phyloP scores from a whole-genome alignment of 2,113 vertebrate genomes.

The Empidonax alnorum region DNA sequence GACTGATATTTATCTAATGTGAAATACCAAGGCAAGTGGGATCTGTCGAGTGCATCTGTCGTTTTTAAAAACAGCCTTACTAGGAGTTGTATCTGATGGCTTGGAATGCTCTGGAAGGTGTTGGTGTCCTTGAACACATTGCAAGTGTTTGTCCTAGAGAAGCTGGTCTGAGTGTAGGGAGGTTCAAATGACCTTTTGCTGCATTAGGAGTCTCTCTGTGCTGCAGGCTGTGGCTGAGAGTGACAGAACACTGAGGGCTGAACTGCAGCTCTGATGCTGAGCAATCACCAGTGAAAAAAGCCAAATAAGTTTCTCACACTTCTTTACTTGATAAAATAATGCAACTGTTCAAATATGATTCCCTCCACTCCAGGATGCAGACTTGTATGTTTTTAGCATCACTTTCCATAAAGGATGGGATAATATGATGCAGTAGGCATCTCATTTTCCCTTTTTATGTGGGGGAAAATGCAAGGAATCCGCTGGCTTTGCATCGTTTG shows the following conservation, averaged over 20 bases:
- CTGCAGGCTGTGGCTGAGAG: neutral
- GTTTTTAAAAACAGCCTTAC: neutral
- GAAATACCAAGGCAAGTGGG: neutral
- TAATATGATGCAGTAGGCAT: neutral
- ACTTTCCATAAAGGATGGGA: neutral
- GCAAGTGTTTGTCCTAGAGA: neutral
- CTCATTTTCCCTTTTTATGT: neutral
- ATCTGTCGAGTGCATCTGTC: neutral
- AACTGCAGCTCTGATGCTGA: neutral
- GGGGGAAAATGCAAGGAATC: neutral
- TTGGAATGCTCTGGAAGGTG: neutral
- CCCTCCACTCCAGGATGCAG: neutral
- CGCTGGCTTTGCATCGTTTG: neutral
- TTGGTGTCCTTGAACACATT: neutral
- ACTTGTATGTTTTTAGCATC: neutral
- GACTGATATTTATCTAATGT: neutral
- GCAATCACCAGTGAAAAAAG: neutral
- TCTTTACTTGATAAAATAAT: neutral
- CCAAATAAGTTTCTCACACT: neutral
- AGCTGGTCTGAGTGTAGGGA: neutral
- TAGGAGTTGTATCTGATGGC: neutral
- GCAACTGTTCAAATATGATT: neutral
- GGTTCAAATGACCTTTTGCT: neutral
- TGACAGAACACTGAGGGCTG: neutral
- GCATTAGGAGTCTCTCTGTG: rapidly evolving